Evolutionary conservation across 2,113 vertebrate species (phyloP), one percentile per base, ranked within the genome.

Genomic region (Ictidomys tridecemlineatus): DNA sequence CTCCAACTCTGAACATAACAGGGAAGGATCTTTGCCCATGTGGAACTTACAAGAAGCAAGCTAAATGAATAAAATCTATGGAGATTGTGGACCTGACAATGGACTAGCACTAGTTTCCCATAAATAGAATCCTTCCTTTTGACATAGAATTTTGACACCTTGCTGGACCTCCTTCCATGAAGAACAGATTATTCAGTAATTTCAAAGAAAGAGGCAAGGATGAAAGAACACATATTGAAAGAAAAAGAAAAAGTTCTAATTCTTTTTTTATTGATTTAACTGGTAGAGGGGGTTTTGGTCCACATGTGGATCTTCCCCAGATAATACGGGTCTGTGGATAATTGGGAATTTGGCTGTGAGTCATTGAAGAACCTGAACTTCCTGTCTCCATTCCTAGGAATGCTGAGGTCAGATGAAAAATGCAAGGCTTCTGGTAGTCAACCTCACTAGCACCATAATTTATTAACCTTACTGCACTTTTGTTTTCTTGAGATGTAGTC

Each of bases 111-210:
- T 51, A 32, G 17, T 76, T 45, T 73, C 78, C 74, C 63, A 0
- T 32, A 74, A 53, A 58, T 12, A 37, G 28, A 87, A 58, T 63
- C 56, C 30, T 93, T 76, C 42, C n/a, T 78, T 87, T 58, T 67
- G 67, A 93, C 48, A 45, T 58, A 84, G 86, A 88, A 93, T 67
- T 67, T 86, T 58, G 70, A 67, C 63, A 89, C 53, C 45, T 13
- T 4, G 28, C 85, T 20, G 32, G 17, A 70, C 30, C 42, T 53
- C 51, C 2, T 0, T 28, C 22, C 5, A 8, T 7, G 73, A 72
- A 37, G 51, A 7, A 61, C 20, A 61, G 58, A 65, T 96, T 37
- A 76, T 42, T 91, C 22, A 65, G 48, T 42, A 17, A 70, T 45
- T n/a, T 91, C 34, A 77, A 88, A 85, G 53, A 61, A 82, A 84